Evolutionary conservation across 2,113 vertebrate species (phyloP).

Genomic region (Tretioscincus oriximinensis): DNA sequence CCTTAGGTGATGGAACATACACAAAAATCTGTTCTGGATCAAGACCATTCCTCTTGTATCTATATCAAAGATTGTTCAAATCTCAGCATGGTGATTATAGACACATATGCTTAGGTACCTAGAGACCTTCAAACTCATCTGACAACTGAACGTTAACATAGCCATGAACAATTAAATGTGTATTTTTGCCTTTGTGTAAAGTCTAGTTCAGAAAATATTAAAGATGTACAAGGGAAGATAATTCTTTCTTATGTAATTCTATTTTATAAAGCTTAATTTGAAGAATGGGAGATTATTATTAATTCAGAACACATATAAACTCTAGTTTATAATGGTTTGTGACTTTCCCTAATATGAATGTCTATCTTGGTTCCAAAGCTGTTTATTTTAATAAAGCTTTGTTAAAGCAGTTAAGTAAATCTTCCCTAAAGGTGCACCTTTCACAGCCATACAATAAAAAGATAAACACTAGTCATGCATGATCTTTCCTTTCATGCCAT

Average conservation of each 20-base stretch:
- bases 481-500: conserved; percentile 41
- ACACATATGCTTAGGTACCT: no score
- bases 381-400: conserved; percentile 64
- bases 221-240: not conserved
- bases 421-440: conserved; percentile 54
- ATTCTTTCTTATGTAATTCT: not conserved
- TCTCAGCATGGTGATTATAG: no score
- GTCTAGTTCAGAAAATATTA: not conserved
- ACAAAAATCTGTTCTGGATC: no score
- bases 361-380: conserved; percentile 37
- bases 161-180: not conserved
- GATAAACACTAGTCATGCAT: conserved; percentile 41
- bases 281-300: conserved; percentile 29
- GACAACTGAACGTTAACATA: not conserved
- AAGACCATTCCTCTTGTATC: no score
- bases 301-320: conserved; percentile 15
- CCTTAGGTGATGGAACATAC: no score
- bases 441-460: conserved; percentile 61
- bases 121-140: no score
- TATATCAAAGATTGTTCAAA: no score
- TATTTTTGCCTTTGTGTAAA: not conserved
- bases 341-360: conserved; percentile 39
- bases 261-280: not conserved
- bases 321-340: conserved; percentile 21
- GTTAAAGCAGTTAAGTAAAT: conserved; percentile 56